Evolutionary conservation across 1,140 invertebrate genomes (phyloP).

Genomic region (Melipona quadrifasciata): DNA sequence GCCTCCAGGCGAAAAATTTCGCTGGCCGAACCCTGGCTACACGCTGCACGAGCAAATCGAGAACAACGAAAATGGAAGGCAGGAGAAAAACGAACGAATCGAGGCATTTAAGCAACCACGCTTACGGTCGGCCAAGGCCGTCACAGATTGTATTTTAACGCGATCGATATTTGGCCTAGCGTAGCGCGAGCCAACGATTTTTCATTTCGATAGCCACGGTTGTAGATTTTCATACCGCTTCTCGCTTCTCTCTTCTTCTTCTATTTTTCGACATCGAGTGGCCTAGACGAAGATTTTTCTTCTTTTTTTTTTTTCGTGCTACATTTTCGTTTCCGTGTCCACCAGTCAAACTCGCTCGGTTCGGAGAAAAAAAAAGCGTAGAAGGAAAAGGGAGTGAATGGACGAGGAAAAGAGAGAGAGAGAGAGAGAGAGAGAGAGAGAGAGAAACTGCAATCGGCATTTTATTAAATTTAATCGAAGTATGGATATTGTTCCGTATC

Average conservation of each 20-base stretch:
- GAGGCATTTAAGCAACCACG: neutral
- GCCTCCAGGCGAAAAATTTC: neutral
- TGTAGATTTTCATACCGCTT: neutral
- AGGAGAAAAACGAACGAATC: neutral
- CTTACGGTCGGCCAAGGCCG: neutral
- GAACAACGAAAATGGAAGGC: too few relatives aligned
- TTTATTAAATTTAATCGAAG: conserved; percentile 40
- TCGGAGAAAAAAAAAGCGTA: neutral
- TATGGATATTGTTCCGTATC: conserved; percentile 24
- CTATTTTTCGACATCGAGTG: neutral
- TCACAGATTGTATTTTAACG: neutral
- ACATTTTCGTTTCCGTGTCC: conserved; percentile 1
- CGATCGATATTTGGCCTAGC: neutral
- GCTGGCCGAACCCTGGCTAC: neutral
- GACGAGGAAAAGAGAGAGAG: too few relatives aligned
- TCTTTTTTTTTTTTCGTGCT: neutral
- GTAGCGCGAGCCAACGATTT: neutral
- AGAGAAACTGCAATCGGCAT: neutral
- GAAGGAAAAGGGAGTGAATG: neutral
- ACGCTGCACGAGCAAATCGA: too few relatives aligned
- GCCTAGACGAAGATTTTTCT: neutral
- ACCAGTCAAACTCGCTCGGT: neutral
- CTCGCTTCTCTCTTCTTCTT: neutral
- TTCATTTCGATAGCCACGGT: neutral
- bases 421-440: too few relatives aligned